A percentile compares a stretch with the other conserved stretches of the same genome.
Conservation (phyloP, 2,888 invertebrate genomes). For the Nebria salina region DNA sequence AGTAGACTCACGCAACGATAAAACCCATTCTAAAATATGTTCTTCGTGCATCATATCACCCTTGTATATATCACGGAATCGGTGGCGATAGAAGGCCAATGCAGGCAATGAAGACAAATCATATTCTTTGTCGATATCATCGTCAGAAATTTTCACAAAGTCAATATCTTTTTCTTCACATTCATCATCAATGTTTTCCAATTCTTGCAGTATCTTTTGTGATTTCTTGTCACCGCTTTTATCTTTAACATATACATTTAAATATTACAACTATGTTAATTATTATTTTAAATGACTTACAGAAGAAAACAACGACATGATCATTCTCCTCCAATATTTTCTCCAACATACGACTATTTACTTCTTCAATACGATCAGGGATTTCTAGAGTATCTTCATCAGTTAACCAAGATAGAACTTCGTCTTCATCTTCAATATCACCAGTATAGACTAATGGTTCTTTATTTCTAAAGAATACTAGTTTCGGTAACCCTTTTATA, state of each 20-base stretch:
- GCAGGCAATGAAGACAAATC: slow-evolving; percentile 84
- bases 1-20: slow-evolving; percentile 82
- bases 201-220: slow-evolving; percentile 85
- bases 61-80: slow-evolving; percentile 87
- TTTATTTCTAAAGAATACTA: slow-evolving; percentile 91
- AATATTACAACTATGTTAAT: slow-evolving; percentile 7
- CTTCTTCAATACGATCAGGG: slow-evolving; percentile 93
- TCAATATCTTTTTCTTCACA: slow-evolving; percentile 92
- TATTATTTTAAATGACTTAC: slow-evolving; percentile 68
- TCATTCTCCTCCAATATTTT: slow-evolving; percentile 88
- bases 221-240: slow-evolving; percentile 90
- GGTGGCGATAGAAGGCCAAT: slow-evolving; percentile 86
- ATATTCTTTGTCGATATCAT: slow-evolving; percentile 87
- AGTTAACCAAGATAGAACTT: slow-evolving; percentile 90
- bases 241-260: slow-evolving; percentile 65
- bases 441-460: slow-evolving; percentile 85
- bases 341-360: slow-evolving; percentile 89
- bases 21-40: slow-evolving; percentile 88
- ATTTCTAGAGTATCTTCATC: slow-evolving; percentile 91
- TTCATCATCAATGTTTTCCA: slow-evolving; percentile 93
- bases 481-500: slow-evolving; percentile 83
- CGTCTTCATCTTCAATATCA: slow-evolving; percentile 90
- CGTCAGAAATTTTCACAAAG: slow-evolving; percentile 91
- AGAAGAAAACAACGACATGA: slow-evolving; percentile 92
- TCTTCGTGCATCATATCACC: slow-evolving; percentile 94